Evolutionary conservation across 2,113 vertebrate species (phyloP).

Genomic region (Nibea coibor): DNA sequence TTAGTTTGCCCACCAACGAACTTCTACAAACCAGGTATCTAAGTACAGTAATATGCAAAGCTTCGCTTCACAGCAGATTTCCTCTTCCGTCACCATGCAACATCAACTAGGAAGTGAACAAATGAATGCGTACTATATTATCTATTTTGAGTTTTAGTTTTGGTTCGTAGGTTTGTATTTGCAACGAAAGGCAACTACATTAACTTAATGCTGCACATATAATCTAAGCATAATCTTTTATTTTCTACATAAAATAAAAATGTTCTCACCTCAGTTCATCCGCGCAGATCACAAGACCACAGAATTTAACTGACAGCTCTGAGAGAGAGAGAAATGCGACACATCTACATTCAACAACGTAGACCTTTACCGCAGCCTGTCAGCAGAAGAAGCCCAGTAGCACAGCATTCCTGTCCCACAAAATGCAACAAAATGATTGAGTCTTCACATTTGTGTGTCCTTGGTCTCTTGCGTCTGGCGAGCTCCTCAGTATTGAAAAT

Average conservation of each 20-base stretch:
- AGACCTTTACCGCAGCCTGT: slow-evolving; percentile 28
- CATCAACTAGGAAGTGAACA: neutral
- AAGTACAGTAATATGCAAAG: neutral
- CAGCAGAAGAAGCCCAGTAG: neutral
- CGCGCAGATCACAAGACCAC: neutral
- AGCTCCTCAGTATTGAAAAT: slow-evolving; percentile 5
- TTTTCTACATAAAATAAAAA: neutral
- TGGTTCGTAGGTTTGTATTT: neutral
- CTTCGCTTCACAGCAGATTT: neutral
- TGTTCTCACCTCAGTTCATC: slow-evolving; percentile 63
- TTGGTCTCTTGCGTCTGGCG: slow-evolving; percentile 33
- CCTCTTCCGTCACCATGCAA: neutral
- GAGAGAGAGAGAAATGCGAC: neutral
- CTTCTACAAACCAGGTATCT: too few species aligned
- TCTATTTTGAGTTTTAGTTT: neutral
- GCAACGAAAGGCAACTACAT: neutral
- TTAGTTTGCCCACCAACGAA: neutral
- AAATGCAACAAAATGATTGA: slow-evolving; percentile 9
- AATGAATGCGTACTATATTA: neutral
- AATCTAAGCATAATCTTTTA: too few species aligned
- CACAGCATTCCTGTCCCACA: slow-evolving; percentile 17
- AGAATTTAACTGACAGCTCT: neutral
- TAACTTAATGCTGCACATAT: neutral
- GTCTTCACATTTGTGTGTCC: slow-evolving; percentile 42
- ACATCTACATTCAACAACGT: neutral